Conservation (phyloP, 2,797 vertebrate genomes). For the Rachycentron canadum region DNA sequence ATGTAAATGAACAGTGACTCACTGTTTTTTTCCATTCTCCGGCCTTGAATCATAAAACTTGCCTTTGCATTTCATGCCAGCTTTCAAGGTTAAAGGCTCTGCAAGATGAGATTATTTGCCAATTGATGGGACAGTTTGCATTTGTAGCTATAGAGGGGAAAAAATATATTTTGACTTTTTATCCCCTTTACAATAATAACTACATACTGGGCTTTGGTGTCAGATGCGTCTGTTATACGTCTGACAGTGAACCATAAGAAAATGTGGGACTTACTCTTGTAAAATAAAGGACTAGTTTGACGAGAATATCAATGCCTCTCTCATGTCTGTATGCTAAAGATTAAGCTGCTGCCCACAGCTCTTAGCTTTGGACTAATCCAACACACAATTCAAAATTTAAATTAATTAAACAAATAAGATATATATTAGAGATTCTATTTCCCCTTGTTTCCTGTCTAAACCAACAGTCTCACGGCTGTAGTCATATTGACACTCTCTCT, state of each 20-base stretch:
- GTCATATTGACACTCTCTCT: neutral
- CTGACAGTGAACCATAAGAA: neutral
- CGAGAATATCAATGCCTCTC: neutral
- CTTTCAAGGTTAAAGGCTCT: slow-evolving; percentile 71
- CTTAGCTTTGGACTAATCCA: slow-evolving; percentile 4
- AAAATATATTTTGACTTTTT: slow-evolving; percentile 6
- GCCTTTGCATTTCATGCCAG: slow-evolving; percentile 64
- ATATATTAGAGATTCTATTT: neutral
- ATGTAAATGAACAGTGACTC: slow-evolving; percentile 73
- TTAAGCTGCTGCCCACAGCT: neutral
- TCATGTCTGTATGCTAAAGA: neutral
- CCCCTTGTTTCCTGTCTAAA: neutral
- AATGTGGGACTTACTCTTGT: neutral
- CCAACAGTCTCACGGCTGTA: neutral
- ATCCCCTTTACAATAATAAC: neutral
- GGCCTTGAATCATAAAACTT: slow-evolving; percentile 66
- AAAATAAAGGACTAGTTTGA: neutral
- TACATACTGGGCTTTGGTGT: neutral
- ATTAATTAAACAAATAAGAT: slow-evolving; percentile 6
- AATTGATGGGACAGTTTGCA: slow-evolving; percentile 57
- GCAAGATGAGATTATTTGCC: slow-evolving; percentile 59
- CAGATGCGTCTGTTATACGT: neutral
- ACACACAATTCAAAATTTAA: too few relatives aligned
- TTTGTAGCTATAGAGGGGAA: slow-evolving; percentile 34
- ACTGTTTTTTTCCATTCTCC: slow-evolving; percentile 53